These are phyloP conservation scores for Lutjanus erythropterus DNA, from an alignment of 2,113 vertebrate species.

Conservation along the genomic window DNA sequence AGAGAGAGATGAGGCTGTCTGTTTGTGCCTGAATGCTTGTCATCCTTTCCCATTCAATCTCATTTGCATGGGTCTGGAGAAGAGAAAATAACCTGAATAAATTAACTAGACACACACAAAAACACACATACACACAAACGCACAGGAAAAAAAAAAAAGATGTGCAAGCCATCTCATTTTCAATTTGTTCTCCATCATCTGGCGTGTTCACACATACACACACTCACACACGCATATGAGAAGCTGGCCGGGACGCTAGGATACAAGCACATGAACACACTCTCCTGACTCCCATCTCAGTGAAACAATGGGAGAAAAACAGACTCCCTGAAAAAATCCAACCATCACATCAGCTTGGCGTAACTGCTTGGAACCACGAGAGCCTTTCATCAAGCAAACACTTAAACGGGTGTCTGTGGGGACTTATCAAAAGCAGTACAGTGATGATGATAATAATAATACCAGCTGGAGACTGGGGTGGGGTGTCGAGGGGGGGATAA, in stretches of 20 bases:
- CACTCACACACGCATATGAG: conserved; percentile 20
- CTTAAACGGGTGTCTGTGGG: conserved; percentile 66
- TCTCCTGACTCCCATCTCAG: conserved; percentile 42
- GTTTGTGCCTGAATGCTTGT: conserved; percentile 78
- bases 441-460: conserved; percentile 62
- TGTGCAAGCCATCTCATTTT: conserved; percentile 79
- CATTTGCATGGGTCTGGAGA: conserved; percentile 85
- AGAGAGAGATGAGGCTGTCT: conserved; percentile 72
- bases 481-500: conserved; percentile 39
- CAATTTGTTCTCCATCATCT: conserved; percentile 81
- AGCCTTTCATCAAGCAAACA: conserved; percentile 69
- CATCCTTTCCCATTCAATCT: conserved; percentile 79
- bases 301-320: conserved; percentile 51
- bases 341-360: conserved; percentile 63
- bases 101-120: conserved; percentile 74
- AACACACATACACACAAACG: conserved; percentile 32
- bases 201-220: conserved; percentile 50
- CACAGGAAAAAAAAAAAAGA: conserved; percentile 31
- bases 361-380: conserved; percentile 44
- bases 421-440: conserved; percentile 69
- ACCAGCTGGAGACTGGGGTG: conserved; percentile 73
- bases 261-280: conserved; percentile 39
- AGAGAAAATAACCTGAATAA: conserved; percentile 85
- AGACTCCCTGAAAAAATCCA: conserved; percentile 38
- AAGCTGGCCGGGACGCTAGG: conserved; percentile 19